Conservation (phyloP, 30 jellyfish, hydroid and myxozoan genomes). For the Pelagia noctiluca region DNA sequence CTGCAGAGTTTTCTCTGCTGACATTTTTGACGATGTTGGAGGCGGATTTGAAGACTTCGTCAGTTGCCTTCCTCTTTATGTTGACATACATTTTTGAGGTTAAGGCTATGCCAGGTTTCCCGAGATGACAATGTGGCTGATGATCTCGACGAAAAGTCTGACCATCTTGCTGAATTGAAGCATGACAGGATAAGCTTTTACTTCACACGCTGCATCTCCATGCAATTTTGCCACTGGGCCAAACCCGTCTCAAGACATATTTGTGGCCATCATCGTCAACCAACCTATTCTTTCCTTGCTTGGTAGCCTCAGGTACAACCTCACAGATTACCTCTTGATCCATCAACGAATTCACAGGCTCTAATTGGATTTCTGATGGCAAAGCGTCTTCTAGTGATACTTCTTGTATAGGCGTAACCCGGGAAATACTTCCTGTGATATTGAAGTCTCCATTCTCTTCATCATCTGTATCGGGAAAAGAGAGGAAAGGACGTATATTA, state of each 20-base stretch:
- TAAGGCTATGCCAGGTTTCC: neutral
- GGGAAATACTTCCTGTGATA: neutral
- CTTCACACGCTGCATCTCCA: slow-evolving; percentile 30
- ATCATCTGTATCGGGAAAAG: neutral
- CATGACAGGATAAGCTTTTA: neutral
- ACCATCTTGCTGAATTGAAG: slow-evolving; percentile 19
- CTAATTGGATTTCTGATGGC: slow-evolving; percentile 5
- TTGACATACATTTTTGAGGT: slow-evolving; percentile 9
- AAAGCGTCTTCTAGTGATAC: neutral
- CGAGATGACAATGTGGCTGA: slow-evolving; percentile 17
- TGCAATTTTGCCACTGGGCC: slow-evolving; percentile 12
- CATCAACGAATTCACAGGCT: neutral
- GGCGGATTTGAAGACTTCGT: slow-evolving; percentile 16
- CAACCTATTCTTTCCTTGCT: neutral
- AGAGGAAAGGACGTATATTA: neutral
- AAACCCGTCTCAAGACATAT: slow-evolving; percentile 1
- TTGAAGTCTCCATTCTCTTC: neutral
- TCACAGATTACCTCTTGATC: neutral
- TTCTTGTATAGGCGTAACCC: neutral
- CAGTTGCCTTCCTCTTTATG: slow-evolving; percentile 11
- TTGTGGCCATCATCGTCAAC: slow-evolving; percentile 1
- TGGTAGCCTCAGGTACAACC: slow-evolving; percentile 15
- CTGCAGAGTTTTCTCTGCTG: neutral
- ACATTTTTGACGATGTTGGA: slow-evolving; percentile 6
- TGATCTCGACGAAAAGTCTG: slow-evolving; percentile 1